Evolutionary conservation across 2,113 vertebrate species (phyloP).

Genomic region (Pelvicachromis taeniatus): DNA sequence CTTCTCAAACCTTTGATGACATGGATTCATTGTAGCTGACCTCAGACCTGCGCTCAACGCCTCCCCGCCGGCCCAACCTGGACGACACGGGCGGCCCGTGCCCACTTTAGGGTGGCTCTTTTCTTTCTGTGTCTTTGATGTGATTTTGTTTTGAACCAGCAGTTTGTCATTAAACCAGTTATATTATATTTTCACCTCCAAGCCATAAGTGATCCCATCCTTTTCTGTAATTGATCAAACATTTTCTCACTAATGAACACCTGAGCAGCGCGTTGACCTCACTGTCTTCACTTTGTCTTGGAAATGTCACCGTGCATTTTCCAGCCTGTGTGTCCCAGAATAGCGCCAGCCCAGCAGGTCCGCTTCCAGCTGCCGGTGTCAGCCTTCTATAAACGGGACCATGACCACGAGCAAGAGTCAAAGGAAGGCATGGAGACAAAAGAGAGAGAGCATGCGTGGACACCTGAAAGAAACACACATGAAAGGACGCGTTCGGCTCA

Average conservation of each 20-base stretch:
- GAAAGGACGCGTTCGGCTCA: neutral
- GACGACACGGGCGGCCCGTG: no score
- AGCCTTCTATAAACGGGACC: slow-evolving; percentile 9
- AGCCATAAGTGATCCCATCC: neutral
- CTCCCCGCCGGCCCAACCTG: neutral
- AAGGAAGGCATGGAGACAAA: slow-evolving; percentile 17
- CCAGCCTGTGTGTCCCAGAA: slow-evolving; percentile 59
- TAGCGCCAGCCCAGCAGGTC: slow-evolving; percentile 55
- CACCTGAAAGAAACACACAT: neutral
- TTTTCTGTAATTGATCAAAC: slow-evolving; percentile 58
- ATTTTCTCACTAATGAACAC: slow-evolving; percentile 70
- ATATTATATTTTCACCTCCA: neutral
- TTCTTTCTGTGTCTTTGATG: neutral
- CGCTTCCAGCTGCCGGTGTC: slow-evolving; percentile 37
- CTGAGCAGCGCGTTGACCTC: slow-evolving; percentile 67
- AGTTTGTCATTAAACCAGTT: neutral
- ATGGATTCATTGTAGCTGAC: neutral
- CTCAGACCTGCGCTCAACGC: neutral
- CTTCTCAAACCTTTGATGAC: neutral
- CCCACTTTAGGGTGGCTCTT: neutral
- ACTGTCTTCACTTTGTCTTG: slow-evolving; percentile 63
- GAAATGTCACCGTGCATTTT: slow-evolving; percentile 65
- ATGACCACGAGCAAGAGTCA: neutral
- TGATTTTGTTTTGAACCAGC: neutral
- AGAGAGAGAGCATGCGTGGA: neutral